Conservation (phyloP, 2,113 vertebrate genomes). For the Crotalus horridus region DNA sequence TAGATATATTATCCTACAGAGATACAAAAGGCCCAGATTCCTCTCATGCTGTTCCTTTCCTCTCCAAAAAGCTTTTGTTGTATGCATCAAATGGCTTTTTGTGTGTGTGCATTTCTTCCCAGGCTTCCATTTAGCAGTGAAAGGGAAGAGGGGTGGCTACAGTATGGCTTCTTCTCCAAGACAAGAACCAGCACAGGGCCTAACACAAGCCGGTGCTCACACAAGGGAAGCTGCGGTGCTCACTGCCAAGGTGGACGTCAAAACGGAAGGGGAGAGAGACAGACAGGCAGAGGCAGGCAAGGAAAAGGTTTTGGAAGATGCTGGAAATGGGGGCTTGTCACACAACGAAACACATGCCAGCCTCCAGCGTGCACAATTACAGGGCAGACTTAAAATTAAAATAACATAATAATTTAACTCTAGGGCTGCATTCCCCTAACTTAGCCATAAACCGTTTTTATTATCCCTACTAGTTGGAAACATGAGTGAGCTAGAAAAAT, state of each 20-base stretch:
- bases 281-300: slow-evolving; percentile 47
- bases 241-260: not conserved
- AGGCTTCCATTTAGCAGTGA: not conserved
- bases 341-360: slow-evolving; percentile 47
- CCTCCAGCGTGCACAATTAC: slow-evolving; percentile 53
- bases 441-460: not conserved
- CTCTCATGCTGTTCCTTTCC: not conserved
- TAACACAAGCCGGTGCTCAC: not conserved
- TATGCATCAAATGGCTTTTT: not conserved
- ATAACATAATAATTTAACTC: not conserved
- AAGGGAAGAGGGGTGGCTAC: not conserved
- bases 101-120: not conserved
- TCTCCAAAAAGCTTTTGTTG: not conserved
- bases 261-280: slow-evolving; percentile 19
- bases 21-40: too few relatives aligned
- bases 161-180: rapidly evolving
- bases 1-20: not conserved
- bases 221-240: not conserved
- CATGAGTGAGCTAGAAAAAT: not conserved
- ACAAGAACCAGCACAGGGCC: slow-evolving; percentile 9
- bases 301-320: not conserved
- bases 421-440: not conserved
- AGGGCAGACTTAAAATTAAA: slow-evolving; percentile 36
- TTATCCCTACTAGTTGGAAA: not conserved
- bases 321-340: slow-evolving; percentile 18